Evolutionary conservation across 2,113 vertebrate genomes (phyloP).

Genomic region (Salvelinus fontinalis): DNA sequence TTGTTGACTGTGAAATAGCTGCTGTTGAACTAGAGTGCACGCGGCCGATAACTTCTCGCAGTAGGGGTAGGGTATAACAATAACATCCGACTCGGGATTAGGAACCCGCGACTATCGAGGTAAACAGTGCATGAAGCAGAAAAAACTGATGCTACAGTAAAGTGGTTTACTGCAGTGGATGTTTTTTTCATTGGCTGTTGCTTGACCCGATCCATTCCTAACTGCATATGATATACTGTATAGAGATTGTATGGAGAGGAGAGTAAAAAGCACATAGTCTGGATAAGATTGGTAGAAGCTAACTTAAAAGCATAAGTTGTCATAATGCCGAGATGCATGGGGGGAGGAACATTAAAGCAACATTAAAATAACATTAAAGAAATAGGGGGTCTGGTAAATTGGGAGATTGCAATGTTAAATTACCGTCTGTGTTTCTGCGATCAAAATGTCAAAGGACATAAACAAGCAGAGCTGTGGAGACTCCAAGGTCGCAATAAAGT

Average conservation of each 20-base stretch:
- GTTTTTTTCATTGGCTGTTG: background rate
- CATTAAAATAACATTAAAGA: constrained; percentile 8
- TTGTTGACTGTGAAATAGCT: constrained; percentile 49
- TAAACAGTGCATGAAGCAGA: constrained; percentile 29
- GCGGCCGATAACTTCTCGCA: constrained; percentile 46
- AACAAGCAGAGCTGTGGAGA: constrained; percentile 9
- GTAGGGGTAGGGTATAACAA: constrained; percentile 31
- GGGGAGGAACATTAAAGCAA: too few species aligned
- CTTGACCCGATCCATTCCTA: background rate
- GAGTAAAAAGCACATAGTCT: background rate
- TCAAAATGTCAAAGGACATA: constrained; percentile 20
- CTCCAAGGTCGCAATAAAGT: constrained; percentile 31
- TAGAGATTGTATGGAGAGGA: background rate
- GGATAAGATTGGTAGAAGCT: background rate
- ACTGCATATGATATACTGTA: background rate
- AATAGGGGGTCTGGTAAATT: constrained; percentile 22
- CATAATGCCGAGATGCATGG: too few species aligned
- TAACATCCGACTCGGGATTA: constrained; percentile 36
- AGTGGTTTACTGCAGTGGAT: background rate
- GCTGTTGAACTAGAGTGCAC: constrained; percentile 22
- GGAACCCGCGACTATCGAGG: constrained; percentile 28
- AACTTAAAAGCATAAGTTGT: constrained; percentile 7
- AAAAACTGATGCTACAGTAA: background rate
- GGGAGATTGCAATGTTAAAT: background rate
- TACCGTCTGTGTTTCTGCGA: constrained; percentile 17